Base-by-base conservation (phyloP, 2,888 invertebrate genomes). In the Nesidiocoris tenuis region DNA sequence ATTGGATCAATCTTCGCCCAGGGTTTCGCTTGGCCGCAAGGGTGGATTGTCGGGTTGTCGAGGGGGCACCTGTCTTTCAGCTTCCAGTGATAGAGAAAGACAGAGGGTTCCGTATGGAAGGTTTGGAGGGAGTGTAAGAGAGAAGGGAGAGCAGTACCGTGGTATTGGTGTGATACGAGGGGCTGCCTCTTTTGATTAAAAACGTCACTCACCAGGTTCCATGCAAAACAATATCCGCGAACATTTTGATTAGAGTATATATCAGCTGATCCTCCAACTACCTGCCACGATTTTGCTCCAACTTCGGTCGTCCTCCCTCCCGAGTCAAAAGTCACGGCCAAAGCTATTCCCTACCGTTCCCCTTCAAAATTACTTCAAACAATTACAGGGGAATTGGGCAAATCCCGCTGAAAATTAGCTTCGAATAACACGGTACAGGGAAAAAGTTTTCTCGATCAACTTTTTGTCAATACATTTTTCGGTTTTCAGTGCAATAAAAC, bases 171-270 rank as follows among this genome's bases (percentile, higher is more conserved):
- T 18, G 57, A 22, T 54, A 21, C 23, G 68, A 24, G 57, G 68
- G 63, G 18, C 24, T 17, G 64, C 64, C 57, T 57, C 68, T 57
- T 68, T 68, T 68, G 68, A 68, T 68, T 68, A 68, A 68, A 68
- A 68, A 68, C 68, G 68, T 68, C 68, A 68, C 68, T 68, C 68
- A 68, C 68, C 57, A 39, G 68, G 68, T 68, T 66, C 57, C 68
- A 68, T 21, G 57, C 68, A 68, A 68, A 57, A 68, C 68, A 68
- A 68, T 68, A 68, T 57, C 24, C 59, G 59, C 56, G 57, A 68
- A 68, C 68, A 68, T 68, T 68, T 68, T 68, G 68, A 68, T 68
- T 68, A 24, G 68, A 68, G 68, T 3, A 57, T 68, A 39, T 39
- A 39, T 39, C 39, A 39, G 39, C 24, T 23, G 68, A 68, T 68